Conservation (phyloP, 1,140 invertebrate species). For the Pogonomyrmex barbatus region DNA sequence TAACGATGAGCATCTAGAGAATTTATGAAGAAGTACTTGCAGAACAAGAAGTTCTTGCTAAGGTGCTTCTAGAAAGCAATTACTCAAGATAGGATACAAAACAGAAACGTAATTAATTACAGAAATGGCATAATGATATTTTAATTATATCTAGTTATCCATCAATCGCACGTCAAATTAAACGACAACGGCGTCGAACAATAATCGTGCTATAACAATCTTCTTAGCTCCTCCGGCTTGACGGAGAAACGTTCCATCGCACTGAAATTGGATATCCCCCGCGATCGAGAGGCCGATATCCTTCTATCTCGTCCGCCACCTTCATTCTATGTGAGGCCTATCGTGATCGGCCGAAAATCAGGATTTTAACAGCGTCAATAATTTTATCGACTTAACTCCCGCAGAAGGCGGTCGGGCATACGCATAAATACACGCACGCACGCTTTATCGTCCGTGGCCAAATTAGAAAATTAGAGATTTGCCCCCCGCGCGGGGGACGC, state of each 20-base stretch:
- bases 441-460: slow-evolving; percentile 21
- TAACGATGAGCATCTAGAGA: background rate
- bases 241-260: background rate
- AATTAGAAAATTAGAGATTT: slow-evolving; percentile 72
- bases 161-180: background rate
- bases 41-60: slow-evolving; percentile 16
- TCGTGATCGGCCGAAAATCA: slow-evolving; percentile 28
- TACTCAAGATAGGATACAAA: background rate
- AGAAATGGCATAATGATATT: background rate
- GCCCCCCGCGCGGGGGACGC: slow-evolving; percentile 52
- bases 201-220: slow-evolving; percentile 8
- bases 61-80: background rate
- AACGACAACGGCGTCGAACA: slow-evolving; percentile 18
- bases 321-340: background rate
- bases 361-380: slow-evolving; percentile 54
- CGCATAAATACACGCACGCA: background rate
- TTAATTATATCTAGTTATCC: background rate
- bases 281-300: slow-evolving; percentile 42
- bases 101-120: slow-evolving; percentile 26
- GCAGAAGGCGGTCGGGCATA: slow-evolving; percentile 1
- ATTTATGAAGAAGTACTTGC: slow-evolving; percentile 3
- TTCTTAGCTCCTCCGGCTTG: background rate
- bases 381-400: slow-evolving; percentile 56
- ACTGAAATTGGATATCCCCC: slow-evolving; percentile 42
- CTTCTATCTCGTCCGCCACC: slow-evolving; percentile 7